Evolutionary conservation across 1,140 invertebrate species (phyloP), one percentile per base, ranked within the genome.

Genomic region (Sitophilus oryzae): DNA sequence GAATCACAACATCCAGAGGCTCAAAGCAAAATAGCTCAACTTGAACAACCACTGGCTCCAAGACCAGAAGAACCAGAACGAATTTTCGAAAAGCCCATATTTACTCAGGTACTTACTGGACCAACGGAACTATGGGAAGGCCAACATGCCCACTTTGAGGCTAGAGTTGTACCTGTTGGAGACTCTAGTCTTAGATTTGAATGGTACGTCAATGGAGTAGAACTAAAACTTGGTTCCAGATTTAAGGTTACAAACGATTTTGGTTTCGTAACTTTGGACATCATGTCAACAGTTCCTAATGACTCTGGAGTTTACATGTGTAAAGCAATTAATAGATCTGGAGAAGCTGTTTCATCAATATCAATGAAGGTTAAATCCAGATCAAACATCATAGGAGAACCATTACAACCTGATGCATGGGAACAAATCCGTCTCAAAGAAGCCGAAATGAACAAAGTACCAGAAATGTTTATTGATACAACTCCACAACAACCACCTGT

Each of bases 1-100:
- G 91, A 96, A 23, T 91, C 89, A 9, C 92, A 95, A 72, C 90
- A 99, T 76, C 93, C 93, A 34, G 93, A 97, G 75, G 93, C 94
- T 52, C 89, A 95, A 76, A 83, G 84, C 47, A 91, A 90, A 71
- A 95, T 99, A 55, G 87, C 91, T 65, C 85, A 91, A 65, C 76
- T 99, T 59, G 96, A 99, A 75, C 84, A 85, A 64, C 82, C 83
- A 9, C 74, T 81, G 63, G 78, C 79, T 48, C 74, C 75, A 19
- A 79, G 79, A 43, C 72, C 78, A n/a, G 82, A 84, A 53, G 83
- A 86, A 59, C 81, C 83, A 1, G 90, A 93, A 48, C 80, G 81
- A 62, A 73, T 81, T 42, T 94, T 89, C 69, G 91, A 93, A 55
- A 94, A 94, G 71, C 93, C 93, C 14, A 91, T 96, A 37, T 96